Base-by-base conservation (phyloP, 2,113 vertebrate genomes). In the Hucho hucho region DNA sequence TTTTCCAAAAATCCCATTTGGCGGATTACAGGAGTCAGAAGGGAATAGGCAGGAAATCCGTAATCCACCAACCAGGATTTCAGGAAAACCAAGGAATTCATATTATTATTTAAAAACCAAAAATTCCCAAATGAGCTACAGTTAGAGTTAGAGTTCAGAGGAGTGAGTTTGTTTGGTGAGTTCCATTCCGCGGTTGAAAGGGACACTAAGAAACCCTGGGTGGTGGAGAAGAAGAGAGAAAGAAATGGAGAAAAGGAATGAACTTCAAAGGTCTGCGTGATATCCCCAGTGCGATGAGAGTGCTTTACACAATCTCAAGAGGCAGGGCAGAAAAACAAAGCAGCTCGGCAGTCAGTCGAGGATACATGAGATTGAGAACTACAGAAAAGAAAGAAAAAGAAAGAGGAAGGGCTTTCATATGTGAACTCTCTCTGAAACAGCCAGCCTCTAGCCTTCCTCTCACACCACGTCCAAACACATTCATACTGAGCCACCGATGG, bases 71-170 rank as follows among this genome's bases (percentile, higher is more conserved):
- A 37, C 37, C 37, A 43, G 37, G 9, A 11, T 11, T 43, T 12
- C 37, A 11, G 37, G 37, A 43, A 11, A 11, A 12, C 9, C 37
- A 12, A 43, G 37, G 7, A 43, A 12, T 43, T 43, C 37, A 12
- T 73, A 46, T 63, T 63, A 28, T 28, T 32, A 32, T 32, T 32
- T 32, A 32, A 32, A 32, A 32, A 7, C 0, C 32, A 6, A 6
- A 32, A 7, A 32, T 53, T 74, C 75, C 71, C 18, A 79, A 89
- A 83, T 79, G 72, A 83, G 70, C 47, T 67, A 16, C 69, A 86
- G 78, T 88, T 78, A 84, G 81, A 84, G 81, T 28, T 22, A 47
- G 70, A 87, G 84, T 86, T 88, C 82, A 81, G 71, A 83, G 78
- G 66, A 20, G 32, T 6, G 13, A 70, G 72, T 85, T 80, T 78